Percentiles rank a stretch among this genome's conserved stretches.
phyloP scores from a whole-genome alignment of 2,113 vertebrate species.

The Orycteropus afer region DNA sequence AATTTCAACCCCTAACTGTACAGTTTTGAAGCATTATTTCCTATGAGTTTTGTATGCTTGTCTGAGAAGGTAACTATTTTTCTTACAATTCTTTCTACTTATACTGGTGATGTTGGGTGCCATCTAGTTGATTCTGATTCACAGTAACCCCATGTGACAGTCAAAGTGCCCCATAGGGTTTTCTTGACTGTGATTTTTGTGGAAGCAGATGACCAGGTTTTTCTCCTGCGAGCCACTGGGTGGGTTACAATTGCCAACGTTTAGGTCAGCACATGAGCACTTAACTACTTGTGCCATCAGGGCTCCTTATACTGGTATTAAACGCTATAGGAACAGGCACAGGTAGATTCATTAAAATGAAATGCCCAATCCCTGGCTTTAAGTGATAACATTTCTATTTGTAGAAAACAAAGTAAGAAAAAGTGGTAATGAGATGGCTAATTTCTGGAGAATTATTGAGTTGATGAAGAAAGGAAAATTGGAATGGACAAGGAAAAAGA shows the following conservation, averaged over 20 bases:
- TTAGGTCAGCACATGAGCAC: no score
- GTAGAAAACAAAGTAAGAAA: neutral
- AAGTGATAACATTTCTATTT: neutral
- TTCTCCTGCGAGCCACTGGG: no score
- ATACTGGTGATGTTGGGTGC: neutral
- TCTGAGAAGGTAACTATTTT: constrained; percentile 7
- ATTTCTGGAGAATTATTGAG: constrained; percentile 16
- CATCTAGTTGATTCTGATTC: no score
- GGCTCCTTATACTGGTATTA: neutral
- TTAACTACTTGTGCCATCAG: neutral
- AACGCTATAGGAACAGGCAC: neutral
- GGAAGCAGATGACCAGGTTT: no score
- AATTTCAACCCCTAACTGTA: neutral
- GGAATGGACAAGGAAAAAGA: neutral
- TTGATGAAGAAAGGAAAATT: neutral
- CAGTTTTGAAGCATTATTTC: constrained; percentile 39
- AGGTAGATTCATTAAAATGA: neutral
- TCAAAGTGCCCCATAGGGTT: no score
- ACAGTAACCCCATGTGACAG: no score
- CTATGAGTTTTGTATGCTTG: neutral
- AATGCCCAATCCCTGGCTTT: neutral
- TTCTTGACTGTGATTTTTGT: no score
- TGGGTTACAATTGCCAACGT: no score
- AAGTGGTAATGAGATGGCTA: neutral
- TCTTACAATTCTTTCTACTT: neutral